Percentiles rank a stretch among this genome's conserved stretches.
Conservation (phyloP, 2,113 vertebrate genomes). For the Mystacornis crossleyi region DNA sequence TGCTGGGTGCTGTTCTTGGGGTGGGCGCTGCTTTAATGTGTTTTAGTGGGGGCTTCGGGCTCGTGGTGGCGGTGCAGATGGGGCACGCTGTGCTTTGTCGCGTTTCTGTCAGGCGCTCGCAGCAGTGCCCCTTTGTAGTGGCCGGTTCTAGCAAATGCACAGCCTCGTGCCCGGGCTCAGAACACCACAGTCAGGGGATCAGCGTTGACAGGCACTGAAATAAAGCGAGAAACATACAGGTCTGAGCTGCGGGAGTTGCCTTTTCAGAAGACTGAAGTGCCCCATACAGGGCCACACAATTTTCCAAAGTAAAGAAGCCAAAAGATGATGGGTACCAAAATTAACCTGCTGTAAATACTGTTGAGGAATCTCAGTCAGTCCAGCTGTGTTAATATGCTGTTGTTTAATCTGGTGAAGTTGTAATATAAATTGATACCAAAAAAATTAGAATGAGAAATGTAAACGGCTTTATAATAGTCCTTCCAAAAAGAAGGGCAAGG, state of each 20-base stretch:
- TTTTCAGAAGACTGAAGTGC: not conserved
- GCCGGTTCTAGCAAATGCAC: not conserved
- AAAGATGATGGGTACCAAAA: not conserved
- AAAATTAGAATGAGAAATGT: not conserved
- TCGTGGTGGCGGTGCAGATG: accelerated
- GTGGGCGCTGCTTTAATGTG: accelerated
- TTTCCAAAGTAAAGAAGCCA: not conserved
- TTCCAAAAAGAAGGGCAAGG: not conserved
- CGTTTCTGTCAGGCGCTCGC: not conserved
- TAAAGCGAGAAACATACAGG: not conserved
- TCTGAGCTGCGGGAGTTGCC: not conserved
- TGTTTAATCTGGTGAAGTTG: not conserved
- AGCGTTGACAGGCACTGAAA: accelerated
- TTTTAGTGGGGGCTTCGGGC: not conserved
- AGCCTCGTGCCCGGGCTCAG: not conserved
- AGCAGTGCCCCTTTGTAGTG: not conserved
- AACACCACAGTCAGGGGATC: not conserved
- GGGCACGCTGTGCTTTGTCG: not conserved
- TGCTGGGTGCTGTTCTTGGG: accelerated
- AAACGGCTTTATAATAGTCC: not conserved
- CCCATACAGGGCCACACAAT: accelerated
- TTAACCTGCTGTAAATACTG: not conserved
- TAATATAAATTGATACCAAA: not conserved
- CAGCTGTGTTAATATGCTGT: not conserved
- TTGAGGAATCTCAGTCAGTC: not conserved